Evolutionary conservation across 2,797 vertebrate genomes (phyloP).

Genomic region (Leontopithecus rosalia): DNA sequence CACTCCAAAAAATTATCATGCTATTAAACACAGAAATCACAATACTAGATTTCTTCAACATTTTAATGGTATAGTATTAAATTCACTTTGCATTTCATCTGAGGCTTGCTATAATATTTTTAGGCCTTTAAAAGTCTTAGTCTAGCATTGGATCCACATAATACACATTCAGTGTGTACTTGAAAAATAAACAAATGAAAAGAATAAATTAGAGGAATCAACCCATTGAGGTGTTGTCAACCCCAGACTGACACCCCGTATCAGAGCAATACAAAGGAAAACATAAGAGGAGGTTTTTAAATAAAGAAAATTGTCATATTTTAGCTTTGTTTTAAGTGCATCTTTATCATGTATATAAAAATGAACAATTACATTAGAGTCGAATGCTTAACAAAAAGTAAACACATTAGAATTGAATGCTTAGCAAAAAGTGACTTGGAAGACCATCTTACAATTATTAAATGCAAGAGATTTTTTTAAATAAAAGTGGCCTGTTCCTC

Average conservation of each 20-base stretch:
- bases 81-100: background rate
- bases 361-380: background rate
- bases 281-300: background rate
- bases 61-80: background rate
- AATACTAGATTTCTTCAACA: background rate
- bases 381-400: background rate
- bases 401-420: background rate
- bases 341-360: background rate
- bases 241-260: background rate
- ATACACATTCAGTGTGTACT: background rate
- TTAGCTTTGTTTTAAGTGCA: conserved; percentile 5
- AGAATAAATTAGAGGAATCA: conserved; percentile 5
- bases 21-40: background rate
- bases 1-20: background rate
- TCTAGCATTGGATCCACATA: background rate
- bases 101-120: background rate
- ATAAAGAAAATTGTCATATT: background rate
- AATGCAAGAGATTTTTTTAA: background rate
- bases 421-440: background rate
- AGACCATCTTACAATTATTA: background rate
- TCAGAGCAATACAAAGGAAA: background rate
- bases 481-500: background rate
- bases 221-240: background rate
- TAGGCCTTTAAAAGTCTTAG: background rate
- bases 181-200: conserved; percentile 28